A percentile compares a stretch with the other conserved stretches of the same genome.
phyloP scores from a whole-genome alignment of 2,113 vertebrate genomes.

The Oryctolagus cuniculus region mOryCun1.1 NC_091443.1:48821501-48822000 shows the following conservation, averaged over 20 bases:
- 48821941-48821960: not conserved
- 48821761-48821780: not conserved
- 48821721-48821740: not conserved
- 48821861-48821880: slow-evolving; percentile 22
- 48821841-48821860: not conserved
- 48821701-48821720: no score
- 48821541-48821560: not conserved
- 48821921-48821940: not conserved
- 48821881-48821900: not conserved
- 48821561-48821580: not conserved
- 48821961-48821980: not conserved
- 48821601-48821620: slow-evolving; percentile 12
- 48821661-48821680: not conserved
- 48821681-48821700: not conserved
- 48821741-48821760: not conserved
- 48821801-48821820: slow-evolving; percentile 36
- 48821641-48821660: not conserved
- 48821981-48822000: not conserved
- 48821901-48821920: not conserved
- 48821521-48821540: not conserved
- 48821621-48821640: not conserved
- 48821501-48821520: not conserved
- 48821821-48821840: not conserved
- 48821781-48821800: not conserved
- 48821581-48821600: not conserved